A percentile compares a stretch with the other conserved stretches of the same genome.
phyloP scores from a whole-genome alignment of 2,888 invertebrate species.

The Diogma glabrata region DNA sequence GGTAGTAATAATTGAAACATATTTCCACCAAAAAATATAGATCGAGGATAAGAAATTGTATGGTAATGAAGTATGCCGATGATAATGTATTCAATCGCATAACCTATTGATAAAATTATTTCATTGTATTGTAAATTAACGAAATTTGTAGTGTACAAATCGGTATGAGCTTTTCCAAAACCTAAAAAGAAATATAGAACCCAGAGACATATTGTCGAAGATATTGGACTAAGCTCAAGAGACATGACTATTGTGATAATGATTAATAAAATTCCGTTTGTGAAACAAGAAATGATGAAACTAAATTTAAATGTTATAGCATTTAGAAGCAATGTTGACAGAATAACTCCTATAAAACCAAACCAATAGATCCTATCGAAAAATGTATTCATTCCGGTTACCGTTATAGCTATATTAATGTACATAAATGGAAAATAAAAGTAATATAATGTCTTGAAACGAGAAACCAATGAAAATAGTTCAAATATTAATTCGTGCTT shows the following conservation, averaged over 20 bases:
- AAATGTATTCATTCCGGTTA: not conserved
- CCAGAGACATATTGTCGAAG: not conserved
- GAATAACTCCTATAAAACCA: not conserved
- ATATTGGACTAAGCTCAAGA: not conserved
- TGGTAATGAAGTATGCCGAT: not conserved
- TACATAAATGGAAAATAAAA: not conserved
- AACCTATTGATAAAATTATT: slow-evolving; percentile 2
- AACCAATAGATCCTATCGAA: not conserved
- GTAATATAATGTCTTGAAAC: not conserved
- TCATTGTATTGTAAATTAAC: slow-evolving; percentile 6
- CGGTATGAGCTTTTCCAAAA: not conserved
- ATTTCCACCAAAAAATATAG: not conserved
- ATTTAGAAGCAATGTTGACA: not conserved
- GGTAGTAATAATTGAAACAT: not conserved
- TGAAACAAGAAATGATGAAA: not conserved
- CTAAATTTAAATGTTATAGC: not conserved
- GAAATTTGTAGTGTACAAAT: not conserved
- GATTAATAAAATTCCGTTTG: not conserved
- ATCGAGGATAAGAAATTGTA: not conserved
- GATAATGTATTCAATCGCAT: slow-evolving; percentile 1
- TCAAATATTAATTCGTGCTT: not conserved
- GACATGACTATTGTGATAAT: not conserved
- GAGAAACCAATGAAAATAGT: not conserved
- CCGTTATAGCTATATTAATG: not conserved
- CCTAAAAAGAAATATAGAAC: not conserved